Base-by-base conservation (phyloP, 2,888 invertebrate genomes). In the Pimpla rufipes region DNA sequence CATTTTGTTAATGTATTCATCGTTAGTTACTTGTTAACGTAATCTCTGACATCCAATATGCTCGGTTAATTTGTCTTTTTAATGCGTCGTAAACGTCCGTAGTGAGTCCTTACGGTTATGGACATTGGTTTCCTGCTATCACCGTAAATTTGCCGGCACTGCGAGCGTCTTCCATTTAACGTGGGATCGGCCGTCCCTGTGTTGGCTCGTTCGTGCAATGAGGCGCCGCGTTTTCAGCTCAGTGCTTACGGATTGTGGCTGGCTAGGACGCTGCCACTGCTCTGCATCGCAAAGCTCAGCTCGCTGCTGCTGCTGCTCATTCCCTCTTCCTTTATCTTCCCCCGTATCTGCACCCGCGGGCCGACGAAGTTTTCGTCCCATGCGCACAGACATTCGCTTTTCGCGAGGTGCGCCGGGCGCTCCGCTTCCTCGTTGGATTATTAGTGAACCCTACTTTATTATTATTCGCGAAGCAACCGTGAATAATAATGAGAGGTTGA, bases 181-280 rank as follows among this genome's bases (percentile, higher is more conserved):
- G 59, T 55, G 13, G 37, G 13, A 13, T 37, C 62, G 16, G 50
- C 67, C 11, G 57, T 29, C 7, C 29, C 68, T 29, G 5, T 29
- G 68, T 75, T 80, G 67, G 74, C 62, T 80, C 74, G 59, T 75
- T 80, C 74, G 16, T 67, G 68, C 80, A 68, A 67, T 52, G 68
- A 68, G 68, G 68, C 35, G 52, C 35, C 16, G 16, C 21, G 18
- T 55, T 29, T 47, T 73, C 42, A 57, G 59, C 29, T 64, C 18
- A n/a, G 45, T 57, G 67, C 62, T 52, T 55, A 62, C 35, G 16
- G 66, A 52, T 42, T 67, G 67, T 7, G 35, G 35, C 68, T 68
- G 47, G 35, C 47, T 37, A 8, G 42, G 37, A 50, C 66, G 59
- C 40, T 45, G 16, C 71, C 18, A 45, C 64, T 29, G 29, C 81